phyloP scores from a whole-genome alignment of 2,797 vertebrate species.

The Sparus aurata region DNA sequence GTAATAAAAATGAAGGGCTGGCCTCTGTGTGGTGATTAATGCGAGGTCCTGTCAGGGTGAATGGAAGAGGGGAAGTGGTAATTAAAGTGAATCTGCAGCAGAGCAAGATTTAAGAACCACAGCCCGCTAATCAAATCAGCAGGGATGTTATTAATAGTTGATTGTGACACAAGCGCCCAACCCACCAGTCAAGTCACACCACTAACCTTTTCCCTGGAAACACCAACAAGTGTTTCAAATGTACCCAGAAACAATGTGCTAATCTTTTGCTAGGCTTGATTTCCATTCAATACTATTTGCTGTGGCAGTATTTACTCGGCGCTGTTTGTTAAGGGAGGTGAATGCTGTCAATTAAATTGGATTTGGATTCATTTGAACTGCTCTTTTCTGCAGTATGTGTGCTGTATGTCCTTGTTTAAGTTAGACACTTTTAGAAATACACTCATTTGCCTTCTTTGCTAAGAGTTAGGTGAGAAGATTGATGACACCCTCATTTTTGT shows the following conservation, averaged over 20 bases:
- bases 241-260: neutral
- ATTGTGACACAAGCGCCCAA: neutral
- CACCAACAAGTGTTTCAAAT: neutral
- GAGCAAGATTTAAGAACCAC: constrained; percentile 44
- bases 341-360: neutral
- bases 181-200: neutral
- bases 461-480: neutral
- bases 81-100: constrained; percentile 58
- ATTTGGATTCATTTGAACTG: neutral
- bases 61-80: constrained; percentile 49
- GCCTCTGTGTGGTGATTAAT: constrained; percentile 60
- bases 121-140: constrained; percentile 47
- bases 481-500: neutral
- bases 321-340: neutral
- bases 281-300: neutral
- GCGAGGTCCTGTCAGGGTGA: constrained; percentile 56
- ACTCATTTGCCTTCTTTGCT: neutral
- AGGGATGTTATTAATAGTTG: constrained; percentile 35
- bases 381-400: neutral
- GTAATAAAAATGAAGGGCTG: constrained; percentile 54
- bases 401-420: neutral
- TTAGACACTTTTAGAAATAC: neutral
- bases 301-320: neutral
- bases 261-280: neutral
- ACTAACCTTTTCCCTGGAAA: neutral